These are phyloP conservation scores for Datnioides undecimradiatus DNA, from an alignment of 2,113 vertebrate genomes.

Conservation along the genomic window DNA sequence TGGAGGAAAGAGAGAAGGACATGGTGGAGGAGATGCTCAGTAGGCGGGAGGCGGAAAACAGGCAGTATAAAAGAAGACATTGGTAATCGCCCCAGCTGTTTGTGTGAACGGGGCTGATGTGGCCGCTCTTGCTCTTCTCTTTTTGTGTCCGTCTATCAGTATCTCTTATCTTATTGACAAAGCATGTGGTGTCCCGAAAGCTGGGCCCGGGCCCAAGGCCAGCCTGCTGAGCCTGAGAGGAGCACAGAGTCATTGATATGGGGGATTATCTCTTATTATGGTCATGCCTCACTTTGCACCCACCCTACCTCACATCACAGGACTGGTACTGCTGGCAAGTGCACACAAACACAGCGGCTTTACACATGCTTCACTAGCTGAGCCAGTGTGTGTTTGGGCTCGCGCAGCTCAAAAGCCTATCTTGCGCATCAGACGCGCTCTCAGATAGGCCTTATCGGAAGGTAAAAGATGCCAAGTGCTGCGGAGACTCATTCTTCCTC, in stretches of 20 bases:
- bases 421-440: conserved; percentile 49
- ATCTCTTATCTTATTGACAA: conserved; percentile 75
- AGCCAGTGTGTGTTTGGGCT: conserved; percentile 18
- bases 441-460: conserved; percentile 52
- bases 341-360: conserved; percentile 24
- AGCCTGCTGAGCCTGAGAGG: conserved; percentile 51
- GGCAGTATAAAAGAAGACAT: conserved; percentile 57
- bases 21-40: conserved; percentile 32
- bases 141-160: conserved; percentile 65
- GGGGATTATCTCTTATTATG: conserved; percentile 76
- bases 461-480: conserved; percentile 42
- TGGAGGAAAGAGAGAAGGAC: conserved; percentile 27
- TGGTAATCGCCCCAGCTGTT: conserved; percentile 72
- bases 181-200: conserved; percentile 60
- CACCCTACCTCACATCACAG: conserved; percentile 40
- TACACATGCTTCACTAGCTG: conserved; percentile 2
- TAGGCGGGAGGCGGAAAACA: conserved; percentile 21
- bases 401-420: conserved; percentile 21
- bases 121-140: conserved; percentile 34
- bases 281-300: conserved; percentile 62
- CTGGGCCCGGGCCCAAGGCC: conserved; percentile 43
- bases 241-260: conserved; percentile 66
- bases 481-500: conserved; percentile 33
- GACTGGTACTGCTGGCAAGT: conserved; percentile 6
- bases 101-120: conserved; percentile 46